Evolutionary conservation across 92 coral and sea anemone genomes (phyloP).

Genomic region (Zoanthus sansibaricus): DNA sequence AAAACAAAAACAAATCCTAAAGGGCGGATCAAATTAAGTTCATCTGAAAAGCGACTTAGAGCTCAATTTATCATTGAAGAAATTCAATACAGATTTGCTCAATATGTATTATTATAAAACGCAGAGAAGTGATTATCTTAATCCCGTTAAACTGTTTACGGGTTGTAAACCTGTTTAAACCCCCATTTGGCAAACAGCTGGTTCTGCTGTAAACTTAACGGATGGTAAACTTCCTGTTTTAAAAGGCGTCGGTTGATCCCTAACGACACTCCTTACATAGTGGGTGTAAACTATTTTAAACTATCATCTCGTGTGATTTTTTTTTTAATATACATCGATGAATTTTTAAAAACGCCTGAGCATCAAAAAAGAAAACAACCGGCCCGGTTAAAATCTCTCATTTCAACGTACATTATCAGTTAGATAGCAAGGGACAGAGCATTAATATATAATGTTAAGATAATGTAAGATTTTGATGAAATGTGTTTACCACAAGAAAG

Average conservation of each 20-base stretch:
- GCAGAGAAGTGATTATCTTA: background rate
- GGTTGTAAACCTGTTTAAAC: slow-evolving; percentile 18
- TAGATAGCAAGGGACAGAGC: background rate
- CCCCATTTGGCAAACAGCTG: slow-evolving; percentile 5
- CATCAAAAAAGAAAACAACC: too few relatives aligned
- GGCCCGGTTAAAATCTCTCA: too few relatives aligned
- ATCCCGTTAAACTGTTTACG: slow-evolving; percentile 30
- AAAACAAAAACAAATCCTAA: background rate
- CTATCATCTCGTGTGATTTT: background rate
- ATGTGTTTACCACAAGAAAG: background rate
- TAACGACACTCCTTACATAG: background rate
- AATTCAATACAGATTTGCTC: background rate
- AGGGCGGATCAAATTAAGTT: background rate
- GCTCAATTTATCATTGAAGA: background rate
- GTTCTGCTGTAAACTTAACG: background rate
- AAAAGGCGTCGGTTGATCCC: background rate
- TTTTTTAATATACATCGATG: background rate
- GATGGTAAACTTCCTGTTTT: background rate
- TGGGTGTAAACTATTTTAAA: background rate
- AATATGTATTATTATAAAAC: background rate
- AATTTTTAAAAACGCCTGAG: too few relatives aligned
- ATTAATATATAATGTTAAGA: background rate
- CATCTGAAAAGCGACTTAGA: background rate
- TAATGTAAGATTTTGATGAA: background rate
- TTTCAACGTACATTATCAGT: background rate